Evolutionary conservation across 2,113 vertebrate species (phyloP).

Genomic region (Corythornis vintsioides): DNA sequence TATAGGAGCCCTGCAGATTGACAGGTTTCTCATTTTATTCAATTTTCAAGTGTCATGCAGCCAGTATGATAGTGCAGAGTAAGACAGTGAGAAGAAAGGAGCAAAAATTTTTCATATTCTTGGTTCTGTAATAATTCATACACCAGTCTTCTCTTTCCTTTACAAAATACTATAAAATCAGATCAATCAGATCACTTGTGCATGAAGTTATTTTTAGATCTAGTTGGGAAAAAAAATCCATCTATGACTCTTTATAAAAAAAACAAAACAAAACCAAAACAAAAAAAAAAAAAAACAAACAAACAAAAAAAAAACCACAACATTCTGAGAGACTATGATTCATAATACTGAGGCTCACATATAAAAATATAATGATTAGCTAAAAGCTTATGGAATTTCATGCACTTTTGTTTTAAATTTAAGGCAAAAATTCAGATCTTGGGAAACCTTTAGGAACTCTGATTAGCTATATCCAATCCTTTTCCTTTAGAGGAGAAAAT

Average conservation of each 20-base stretch:
- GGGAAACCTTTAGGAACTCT: not conserved
- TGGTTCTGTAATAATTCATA: not conserved
- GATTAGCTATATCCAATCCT: not conserved
- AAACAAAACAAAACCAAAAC: no score
- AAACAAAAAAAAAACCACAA: no score
- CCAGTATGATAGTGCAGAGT: not conserved
- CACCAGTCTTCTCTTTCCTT: not conserved
- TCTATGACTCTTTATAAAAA: not conserved
- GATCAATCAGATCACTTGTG: constrained; percentile 17
- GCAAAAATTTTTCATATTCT: constrained; percentile 14
- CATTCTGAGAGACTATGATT: not conserved
- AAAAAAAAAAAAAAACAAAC: no score
- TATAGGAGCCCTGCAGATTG: constrained; percentile 35
- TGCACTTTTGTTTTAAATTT: not conserved
- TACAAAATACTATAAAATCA: constrained; percentile 1
- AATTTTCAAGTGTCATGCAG: constrained; percentile 42
- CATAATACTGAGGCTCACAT: not conserved
- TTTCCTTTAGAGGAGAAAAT: not conserved
- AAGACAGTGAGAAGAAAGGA: constrained; percentile 36
- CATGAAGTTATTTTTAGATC: constrained; percentile 15
- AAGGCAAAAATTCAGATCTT: not conserved
- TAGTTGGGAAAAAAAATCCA: not conserved
- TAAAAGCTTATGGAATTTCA: not conserved
- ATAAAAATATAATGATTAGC: not conserved
- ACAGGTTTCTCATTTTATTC: constrained; percentile 59